Evolutionary conservation across 2,797 vertebrate species (phyloP).

Genomic region (Galaxias olidus): DNA sequence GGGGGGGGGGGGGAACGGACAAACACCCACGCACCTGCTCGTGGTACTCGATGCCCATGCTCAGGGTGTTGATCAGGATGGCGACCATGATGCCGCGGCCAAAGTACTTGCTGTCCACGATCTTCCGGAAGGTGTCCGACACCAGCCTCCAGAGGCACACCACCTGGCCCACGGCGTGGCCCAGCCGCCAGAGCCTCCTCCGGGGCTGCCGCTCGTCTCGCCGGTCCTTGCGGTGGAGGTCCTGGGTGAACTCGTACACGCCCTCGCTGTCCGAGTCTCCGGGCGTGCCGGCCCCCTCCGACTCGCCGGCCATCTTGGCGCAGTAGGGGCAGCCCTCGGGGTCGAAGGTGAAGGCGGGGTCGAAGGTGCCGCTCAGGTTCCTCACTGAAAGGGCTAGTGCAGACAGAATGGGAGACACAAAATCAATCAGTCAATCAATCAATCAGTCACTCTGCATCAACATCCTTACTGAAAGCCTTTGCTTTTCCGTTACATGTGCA

Average conservation of each 20-base stretch:
- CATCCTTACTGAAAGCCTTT: too few species aligned
- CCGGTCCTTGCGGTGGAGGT: constrained; percentile 82
- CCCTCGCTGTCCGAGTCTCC: constrained; percentile 92
- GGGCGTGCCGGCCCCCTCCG: constrained; percentile 72
- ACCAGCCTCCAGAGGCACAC: constrained; percentile 89
- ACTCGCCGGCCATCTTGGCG: constrained; percentile 78
- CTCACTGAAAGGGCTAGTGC: constrained; percentile 78
- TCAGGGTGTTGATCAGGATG: constrained; percentile 89
- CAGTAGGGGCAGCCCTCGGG: constrained; percentile 92
- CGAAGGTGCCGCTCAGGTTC: constrained; percentile 80
- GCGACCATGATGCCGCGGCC: constrained; percentile 91
- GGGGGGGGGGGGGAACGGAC: too few species aligned
- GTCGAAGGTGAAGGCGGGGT: constrained; percentile 75
- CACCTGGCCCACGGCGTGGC: constrained; percentile 65
- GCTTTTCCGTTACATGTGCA: too few species aligned
- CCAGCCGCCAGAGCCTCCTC: constrained; percentile 59
- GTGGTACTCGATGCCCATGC: constrained; percentile 91
- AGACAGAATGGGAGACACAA: not conserved
- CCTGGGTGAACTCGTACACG: constrained; percentile 91
- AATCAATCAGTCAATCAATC: too few species aligned
- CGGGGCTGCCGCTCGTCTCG: constrained; percentile 77
- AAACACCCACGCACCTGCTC: constrained; percentile 81
- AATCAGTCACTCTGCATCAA: too few species aligned
- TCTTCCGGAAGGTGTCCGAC: constrained; percentile 89
- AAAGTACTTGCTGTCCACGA: constrained; percentile 92